These are phyloP conservation scores for Bimastos eiseni DNA, from an alignment of 2,888 invertebrate genomes.

Conservation along the genomic window DNA sequence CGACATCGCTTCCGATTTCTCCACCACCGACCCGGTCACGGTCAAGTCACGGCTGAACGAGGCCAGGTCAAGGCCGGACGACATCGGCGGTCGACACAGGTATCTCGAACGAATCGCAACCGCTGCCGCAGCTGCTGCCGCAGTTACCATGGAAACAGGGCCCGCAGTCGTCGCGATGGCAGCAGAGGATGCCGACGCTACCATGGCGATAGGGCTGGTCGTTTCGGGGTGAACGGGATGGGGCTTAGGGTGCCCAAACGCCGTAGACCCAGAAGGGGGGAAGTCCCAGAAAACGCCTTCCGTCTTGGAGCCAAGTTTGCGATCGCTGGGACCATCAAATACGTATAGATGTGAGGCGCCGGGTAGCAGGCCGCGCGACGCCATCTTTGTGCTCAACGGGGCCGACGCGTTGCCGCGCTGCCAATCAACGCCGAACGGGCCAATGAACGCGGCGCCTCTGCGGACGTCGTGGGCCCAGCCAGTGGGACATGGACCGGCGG, in stretches of 20 bases:
- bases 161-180: not conserved
- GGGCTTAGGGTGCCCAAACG: not conserved
- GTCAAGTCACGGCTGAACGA: not conserved
- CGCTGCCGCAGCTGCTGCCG: not conserved
- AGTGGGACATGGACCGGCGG: not conserved
- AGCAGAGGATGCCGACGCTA: not conserved
- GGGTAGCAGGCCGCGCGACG: not conserved
- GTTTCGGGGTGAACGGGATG: not conserved
- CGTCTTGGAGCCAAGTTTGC: not conserved
- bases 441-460: not conserved
- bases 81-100: not conserved
- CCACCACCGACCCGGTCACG: not conserved
- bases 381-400: not conserved
- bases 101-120: not conserved
- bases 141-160: not conserved
- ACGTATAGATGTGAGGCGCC: not conserved
- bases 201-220: not conserved
- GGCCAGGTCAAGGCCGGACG: not conserved
- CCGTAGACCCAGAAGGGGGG: not conserved
- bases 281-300: not conserved
- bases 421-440: not conserved
- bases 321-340: not conserved
- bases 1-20: not conserved
- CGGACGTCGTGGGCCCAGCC: slow-evolving; percentile 20
- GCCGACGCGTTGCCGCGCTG: not conserved